These are phyloP conservation scores for Pterocles burchelli DNA, from an alignment of 2,113 vertebrate species.

Conservation along the genomic window DNA sequence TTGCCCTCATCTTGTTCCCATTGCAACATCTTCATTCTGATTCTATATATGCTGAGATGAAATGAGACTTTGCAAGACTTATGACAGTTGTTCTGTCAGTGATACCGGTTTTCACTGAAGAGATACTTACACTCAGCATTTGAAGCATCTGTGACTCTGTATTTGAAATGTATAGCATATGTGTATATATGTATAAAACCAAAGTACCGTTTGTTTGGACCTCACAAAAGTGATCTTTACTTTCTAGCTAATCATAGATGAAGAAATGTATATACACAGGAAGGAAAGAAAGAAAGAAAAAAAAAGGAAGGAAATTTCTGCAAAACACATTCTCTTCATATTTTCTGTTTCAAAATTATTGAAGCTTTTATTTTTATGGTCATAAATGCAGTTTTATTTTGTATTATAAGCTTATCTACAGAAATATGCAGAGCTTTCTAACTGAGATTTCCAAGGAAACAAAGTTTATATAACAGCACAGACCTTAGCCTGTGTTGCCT, in stretches of 20 bases:
- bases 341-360: background rate
- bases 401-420: background rate
- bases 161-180: background rate
- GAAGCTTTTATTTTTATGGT: background rate
- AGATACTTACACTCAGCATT: background rate
- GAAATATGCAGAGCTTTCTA: background rate
- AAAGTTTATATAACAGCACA: background rate
- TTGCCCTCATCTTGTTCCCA: fast-evolving
- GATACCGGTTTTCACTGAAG: background rate
- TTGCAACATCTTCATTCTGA: background rate
- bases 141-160: background rate
- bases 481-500: background rate
- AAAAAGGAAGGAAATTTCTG: background rate
- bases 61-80: background rate
- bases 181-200: background rate
- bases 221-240: background rate
- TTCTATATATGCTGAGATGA: background rate
- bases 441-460: background rate
- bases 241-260: background rate
- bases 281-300: background rate
- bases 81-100: background rate
- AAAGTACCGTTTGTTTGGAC: background rate
- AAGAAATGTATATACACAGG: background rate
- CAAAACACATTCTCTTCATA: background rate
- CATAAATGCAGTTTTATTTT: background rate